These are phyloP conservation scores for Melanerpes formicivorus DNA, from an alignment of 2,113 vertebrate genomes.

Conservation along the genomic window DNA sequence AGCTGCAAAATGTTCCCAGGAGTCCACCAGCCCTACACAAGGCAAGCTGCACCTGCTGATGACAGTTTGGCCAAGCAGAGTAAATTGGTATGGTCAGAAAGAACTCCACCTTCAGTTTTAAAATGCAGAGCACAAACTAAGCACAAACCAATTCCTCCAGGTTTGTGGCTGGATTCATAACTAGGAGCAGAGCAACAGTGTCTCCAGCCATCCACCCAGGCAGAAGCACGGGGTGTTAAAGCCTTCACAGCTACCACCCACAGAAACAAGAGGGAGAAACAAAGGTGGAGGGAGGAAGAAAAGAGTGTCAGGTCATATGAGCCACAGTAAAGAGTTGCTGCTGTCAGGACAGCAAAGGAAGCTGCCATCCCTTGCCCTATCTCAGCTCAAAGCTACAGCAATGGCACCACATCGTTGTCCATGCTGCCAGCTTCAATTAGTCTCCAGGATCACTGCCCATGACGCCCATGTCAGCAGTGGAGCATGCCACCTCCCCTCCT, in stretches of 20 bases:
- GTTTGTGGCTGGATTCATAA: background rate
- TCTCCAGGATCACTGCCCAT: background rate
- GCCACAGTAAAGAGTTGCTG: background rate
- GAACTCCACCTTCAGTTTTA: background rate
- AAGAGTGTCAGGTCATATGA: background rate
- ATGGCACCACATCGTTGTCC: accelerated
- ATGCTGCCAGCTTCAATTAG: background rate
- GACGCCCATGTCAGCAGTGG: accelerated
- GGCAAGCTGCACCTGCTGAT: accelerated
- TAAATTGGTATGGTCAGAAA: background rate
- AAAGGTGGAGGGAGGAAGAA: background rate
- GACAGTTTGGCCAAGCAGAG: background rate
- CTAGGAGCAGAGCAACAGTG: background rate
- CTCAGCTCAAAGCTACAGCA: background rate
- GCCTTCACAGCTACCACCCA: background rate
- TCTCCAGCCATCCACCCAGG: background rate
- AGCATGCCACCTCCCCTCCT: background rate
- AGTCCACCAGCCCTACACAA: background rate
- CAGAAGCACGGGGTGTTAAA: accelerated
- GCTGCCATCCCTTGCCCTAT: background rate
- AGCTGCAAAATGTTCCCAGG: background rate
- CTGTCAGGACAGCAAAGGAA: background rate
- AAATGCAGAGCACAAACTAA: background rate
- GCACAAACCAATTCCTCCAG: background rate
- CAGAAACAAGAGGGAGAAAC: background rate